Evolutionary conservation across 2,888 invertebrate species (phyloP).

Genomic region (Holacanthella duospinosa): DNA sequence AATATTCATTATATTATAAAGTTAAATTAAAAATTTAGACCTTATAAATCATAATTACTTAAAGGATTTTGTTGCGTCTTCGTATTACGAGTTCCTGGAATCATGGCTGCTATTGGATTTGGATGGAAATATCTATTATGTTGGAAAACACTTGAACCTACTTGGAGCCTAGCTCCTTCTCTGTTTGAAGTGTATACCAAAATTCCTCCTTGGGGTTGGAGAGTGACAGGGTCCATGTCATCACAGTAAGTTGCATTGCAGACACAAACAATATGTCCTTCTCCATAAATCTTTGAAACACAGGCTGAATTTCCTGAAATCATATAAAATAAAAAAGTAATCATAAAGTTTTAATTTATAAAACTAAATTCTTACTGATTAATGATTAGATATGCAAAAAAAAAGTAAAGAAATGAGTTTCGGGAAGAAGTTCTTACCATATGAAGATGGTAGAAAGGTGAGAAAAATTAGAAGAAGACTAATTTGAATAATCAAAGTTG

Average conservation of each 20-base stretch:
- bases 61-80: background rate
- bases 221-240: conserved; percentile 48
- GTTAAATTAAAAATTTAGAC: background rate
- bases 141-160: background rate
- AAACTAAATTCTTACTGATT: background rate
- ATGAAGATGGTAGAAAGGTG: too few species aligned
- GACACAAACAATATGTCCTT: conserved; percentile 54
- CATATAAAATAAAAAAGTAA: background rate
- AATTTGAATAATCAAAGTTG: background rate
- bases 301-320: conserved; percentile 8
- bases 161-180: background rate
- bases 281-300: conserved; percentile 13
- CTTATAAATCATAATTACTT: too few species aligned
- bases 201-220: conserved; percentile 44
- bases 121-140: background rate
- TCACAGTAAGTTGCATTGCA: conserved; percentile 63
- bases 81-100: background rate
- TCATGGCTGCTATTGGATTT: background rate
- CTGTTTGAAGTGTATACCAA: conserved; percentile 49
- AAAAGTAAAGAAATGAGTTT: too few species aligned
- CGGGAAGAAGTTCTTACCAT: too few species aligned
- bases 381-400: too few species aligned
- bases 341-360: background rate
- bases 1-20: background rate
- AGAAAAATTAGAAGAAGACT: background rate